These are phyloP conservation scores for Gymnarchus niloticus DNA, from an alignment of 2,113 vertebrate species.

Conservation along the genomic window DNA sequence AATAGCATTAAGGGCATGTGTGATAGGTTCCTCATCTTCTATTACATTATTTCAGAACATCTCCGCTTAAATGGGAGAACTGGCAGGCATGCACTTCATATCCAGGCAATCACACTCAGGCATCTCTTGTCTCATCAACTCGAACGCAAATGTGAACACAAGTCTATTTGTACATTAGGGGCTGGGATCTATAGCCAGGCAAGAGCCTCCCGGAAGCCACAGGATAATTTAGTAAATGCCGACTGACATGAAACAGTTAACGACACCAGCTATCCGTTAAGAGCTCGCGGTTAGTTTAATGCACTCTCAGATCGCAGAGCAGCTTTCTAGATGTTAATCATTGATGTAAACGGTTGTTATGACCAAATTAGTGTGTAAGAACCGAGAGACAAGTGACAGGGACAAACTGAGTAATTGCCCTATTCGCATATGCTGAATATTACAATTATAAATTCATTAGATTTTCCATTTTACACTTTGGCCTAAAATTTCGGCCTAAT, in stretches of 20 bases:
- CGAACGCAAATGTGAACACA: slow-evolving; percentile 47
- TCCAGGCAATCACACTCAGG: not conserved
- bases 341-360: slow-evolving; percentile 49
- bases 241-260: slow-evolving; percentile 53
- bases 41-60: slow-evolving; percentile 20
- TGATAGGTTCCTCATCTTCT: not conserved
- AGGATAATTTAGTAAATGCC: slow-evolving; percentile 57
- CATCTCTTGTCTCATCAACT: not conserved
- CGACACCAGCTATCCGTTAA: slow-evolving; percentile 57
- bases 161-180: slow-evolving; percentile 31
- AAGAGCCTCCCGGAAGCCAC: slow-evolving; percentile 53
- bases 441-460: slow-evolving; percentile 11
- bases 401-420: slow-evolving; percentile 22
- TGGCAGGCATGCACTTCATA: not conserved
- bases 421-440: slow-evolving; percentile 10
- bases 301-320: slow-evolving; percentile 43
- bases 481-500: not conserved
- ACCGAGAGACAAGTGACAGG: not conserved
- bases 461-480: slow-evolving; percentile 18
- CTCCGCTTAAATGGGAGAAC: slow-evolving; percentile 25
- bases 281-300: slow-evolving; percentile 60
- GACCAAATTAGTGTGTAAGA: slow-evolving; percentile 46
- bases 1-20: slow-evolving; percentile 12
- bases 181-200: slow-evolving; percentile 53
- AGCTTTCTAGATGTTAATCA: slow-evolving; percentile 60